Evolutionary conservation across 2,888 invertebrate species (phyloP).

Genomic region (Sepioteuthis lessoniana): DNA sequence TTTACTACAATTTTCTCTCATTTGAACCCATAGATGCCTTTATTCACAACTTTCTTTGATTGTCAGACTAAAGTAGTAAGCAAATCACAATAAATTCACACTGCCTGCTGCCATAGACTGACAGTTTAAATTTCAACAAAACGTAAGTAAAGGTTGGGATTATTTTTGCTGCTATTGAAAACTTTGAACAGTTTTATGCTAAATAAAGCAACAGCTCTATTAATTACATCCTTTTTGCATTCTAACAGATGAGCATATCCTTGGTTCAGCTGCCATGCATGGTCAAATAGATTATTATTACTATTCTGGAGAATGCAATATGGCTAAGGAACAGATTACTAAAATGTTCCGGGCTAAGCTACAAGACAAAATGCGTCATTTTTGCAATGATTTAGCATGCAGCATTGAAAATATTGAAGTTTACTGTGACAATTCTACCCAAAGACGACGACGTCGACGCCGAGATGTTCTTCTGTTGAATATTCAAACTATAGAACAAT

Average conservation of each 20-base stretch:
- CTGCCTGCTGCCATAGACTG: no score
- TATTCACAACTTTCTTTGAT: no score
- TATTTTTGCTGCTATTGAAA: background rate
- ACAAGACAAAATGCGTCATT: constrained; percentile 48
- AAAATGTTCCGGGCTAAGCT: constrained; percentile 50
- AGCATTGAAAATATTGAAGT: constrained; percentile 52
- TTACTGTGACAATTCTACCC: constrained; percentile 49
- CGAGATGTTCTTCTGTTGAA: background rate
- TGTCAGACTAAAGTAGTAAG: no score
- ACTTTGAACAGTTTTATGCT: background rate
- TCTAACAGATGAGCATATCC: constrained; percentile 52
- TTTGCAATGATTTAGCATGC: constrained; percentile 52
- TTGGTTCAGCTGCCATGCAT: constrained; percentile 51
- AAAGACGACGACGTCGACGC: background rate
- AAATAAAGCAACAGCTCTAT: background rate
- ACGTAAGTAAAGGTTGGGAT: background rate
- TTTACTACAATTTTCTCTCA: no score
- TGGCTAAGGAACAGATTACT: constrained; percentile 50
- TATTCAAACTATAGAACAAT: background rate
- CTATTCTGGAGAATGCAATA: constrained; percentile 52
- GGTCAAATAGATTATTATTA: constrained; percentile 54
- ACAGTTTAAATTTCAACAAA: no score
- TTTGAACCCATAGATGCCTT: no score
- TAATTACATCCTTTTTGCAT: background rate
- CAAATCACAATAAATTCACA: no score